phyloP scores from a whole-genome alignment of 2,888 invertebrate species.

The Stratiomys singularior region DNA sequence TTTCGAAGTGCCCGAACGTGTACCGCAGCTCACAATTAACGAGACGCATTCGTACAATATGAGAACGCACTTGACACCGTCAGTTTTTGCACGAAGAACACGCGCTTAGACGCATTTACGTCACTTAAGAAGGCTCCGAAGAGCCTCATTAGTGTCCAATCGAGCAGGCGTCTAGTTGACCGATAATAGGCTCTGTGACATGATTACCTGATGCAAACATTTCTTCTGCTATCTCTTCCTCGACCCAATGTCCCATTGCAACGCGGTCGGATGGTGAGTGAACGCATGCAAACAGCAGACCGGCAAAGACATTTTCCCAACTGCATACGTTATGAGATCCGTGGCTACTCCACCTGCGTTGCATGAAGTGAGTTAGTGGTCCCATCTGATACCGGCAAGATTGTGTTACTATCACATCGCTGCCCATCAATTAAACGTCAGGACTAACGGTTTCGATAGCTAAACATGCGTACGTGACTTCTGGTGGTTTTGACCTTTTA shows the following conservation, averaged over 20 bases:
- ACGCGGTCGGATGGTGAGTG: background rate
- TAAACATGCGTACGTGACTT: constrained; percentile 28
- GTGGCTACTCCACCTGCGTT: background rate
- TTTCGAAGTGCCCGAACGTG: constrained; percentile 20
- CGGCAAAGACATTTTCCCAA: background rate
- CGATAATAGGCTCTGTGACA: constrained; percentile 18
- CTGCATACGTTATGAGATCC: constrained; percentile 7
- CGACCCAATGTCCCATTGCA: constrained; percentile 1
- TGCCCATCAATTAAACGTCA: constrained; percentile 14
- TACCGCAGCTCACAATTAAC: background rate
- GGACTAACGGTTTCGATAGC: constrained; percentile 36
- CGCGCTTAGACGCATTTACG: background rate
- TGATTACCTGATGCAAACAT: constrained; percentile 19
- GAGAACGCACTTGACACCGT: constrained; percentile 26
- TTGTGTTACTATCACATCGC: constrained; percentile 4
- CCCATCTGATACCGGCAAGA: background rate
- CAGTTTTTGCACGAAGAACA: constrained; percentile 15
- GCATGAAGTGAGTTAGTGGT: constrained; percentile 22
- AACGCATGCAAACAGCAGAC: background rate
- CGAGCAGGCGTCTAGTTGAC: constrained; percentile 13
- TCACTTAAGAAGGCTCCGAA: background rate
- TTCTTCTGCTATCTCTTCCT: background rate
- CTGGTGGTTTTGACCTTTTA: constrained; percentile 28
- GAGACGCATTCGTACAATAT: background rate
- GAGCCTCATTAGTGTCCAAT: constrained; percentile 35